A percentile compares a stretch with the other conserved stretches of the same genome.
Conservation (phyloP, 2,888 invertebrate species). For the Hypercompe scribonia region DNA sequence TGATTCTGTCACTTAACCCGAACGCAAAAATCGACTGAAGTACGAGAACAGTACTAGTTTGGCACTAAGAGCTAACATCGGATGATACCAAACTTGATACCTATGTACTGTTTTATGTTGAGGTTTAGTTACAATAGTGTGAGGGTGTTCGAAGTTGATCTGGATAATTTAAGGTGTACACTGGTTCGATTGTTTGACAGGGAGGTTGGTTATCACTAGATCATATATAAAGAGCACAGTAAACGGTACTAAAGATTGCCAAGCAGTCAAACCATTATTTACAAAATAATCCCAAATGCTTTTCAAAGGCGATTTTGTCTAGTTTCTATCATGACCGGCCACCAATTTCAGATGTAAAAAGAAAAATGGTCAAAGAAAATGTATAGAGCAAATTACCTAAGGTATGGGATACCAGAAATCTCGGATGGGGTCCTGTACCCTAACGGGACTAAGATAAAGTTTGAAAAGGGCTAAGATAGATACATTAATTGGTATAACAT, state of each 20-base stretch:
- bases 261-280: background rate
- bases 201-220: background rate
- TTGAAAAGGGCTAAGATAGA: background rate
- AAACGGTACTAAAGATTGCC: background rate
- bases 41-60: constrained; percentile 43
- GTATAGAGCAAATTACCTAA: too few species aligned
- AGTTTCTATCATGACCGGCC: too few species aligned
- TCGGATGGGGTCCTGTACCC: background rate
- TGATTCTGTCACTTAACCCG: constrained; percentile 37
- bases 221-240: background rate
- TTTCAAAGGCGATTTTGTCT: background rate
- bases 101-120: constrained; percentile 41
- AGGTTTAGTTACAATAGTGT: constrained; percentile 34
- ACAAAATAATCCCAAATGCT: background rate
- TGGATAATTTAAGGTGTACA: background rate
- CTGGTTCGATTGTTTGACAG: background rate
- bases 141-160: constrained; percentile 50
- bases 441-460: background rate
- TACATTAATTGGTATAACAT: too few species aligned
- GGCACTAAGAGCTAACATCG: constrained; percentile 27
- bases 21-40: constrained; percentile 47
- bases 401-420: too few species aligned
- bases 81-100: constrained; percentile 26
- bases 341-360: background rate
- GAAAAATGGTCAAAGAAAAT: background rate